Percentiles rank a stretch among this genome's conserved stretches.
phyloP scores from a whole-genome alignment of 2,797 vertebrate genomes.

The Hafferia zeledoni region DNA sequence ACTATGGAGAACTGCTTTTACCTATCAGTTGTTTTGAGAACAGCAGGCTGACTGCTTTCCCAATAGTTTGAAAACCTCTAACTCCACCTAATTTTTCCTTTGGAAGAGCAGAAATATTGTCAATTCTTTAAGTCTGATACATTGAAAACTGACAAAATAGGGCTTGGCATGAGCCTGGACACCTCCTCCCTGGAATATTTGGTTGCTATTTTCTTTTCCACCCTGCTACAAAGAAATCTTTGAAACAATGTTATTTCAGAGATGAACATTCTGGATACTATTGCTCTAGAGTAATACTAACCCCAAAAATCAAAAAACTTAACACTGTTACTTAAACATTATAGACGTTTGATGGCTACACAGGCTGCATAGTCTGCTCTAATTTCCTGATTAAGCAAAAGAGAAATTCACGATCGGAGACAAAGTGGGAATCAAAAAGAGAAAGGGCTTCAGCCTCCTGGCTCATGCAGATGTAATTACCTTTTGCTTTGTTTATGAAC shows the following conservation, averaged over 20 bases:
- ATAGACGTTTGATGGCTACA: neutral
- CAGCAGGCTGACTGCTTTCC: neutral
- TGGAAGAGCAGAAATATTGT: neutral
- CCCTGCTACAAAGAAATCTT: neutral
- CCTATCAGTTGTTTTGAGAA: neutral
- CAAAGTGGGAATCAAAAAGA: neutral
- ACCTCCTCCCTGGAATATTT: neutral
- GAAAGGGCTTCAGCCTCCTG: neutral
- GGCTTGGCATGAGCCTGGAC: neutral
- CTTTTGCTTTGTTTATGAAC: neutral
- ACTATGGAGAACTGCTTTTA: neutral
- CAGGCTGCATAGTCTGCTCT: neutral
- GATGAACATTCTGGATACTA: neutral
- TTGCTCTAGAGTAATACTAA: neutral
- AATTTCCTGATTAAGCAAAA: neutral
- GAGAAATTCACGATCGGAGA: neutral
- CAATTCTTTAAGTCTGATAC: rapidly evolving
- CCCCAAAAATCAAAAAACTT: neutral
- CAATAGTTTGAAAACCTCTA: neutral
- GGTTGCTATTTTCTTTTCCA: neutral
- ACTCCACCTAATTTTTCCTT: neutral
- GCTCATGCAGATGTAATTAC: neutral
- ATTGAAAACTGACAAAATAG: neutral
- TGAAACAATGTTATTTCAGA: neutral
- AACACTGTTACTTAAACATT: neutral